A percentile compares a stretch with the other conserved stretches of the same genome.
Evolutionary conservation across 2,797 vertebrate species (phyloP).

Genomic region (Arctocebus calabarensis): DNA sequence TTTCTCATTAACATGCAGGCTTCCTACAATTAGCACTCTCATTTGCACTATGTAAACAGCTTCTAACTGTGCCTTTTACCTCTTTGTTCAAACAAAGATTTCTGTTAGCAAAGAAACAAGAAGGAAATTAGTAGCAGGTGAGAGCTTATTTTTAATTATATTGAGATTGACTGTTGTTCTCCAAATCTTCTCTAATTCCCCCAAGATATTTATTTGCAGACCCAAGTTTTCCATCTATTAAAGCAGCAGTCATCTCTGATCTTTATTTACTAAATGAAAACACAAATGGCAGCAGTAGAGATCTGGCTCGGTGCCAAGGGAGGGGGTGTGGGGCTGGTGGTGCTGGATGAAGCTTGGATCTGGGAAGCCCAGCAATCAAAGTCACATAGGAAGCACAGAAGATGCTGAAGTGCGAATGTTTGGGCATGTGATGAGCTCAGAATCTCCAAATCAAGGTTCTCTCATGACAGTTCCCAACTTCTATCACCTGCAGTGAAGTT

Average conservation of each 20-base stretch:
- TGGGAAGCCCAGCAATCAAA: neutral
- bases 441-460: neutral
- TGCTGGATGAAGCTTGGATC: neutral
- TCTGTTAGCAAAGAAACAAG: slow-evolving; percentile 83
- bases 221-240: slow-evolving; percentile 76
- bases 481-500: neutral
- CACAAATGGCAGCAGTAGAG: slow-evolving; percentile 76
- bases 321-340: neutral
- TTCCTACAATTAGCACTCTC: slow-evolving; percentile 88
- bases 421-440: neutral
- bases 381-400: neutral
- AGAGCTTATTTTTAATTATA: slow-evolving; percentile 86
- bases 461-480: neutral
- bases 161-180: slow-evolving; percentile 85
- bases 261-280: slow-evolving; percentile 83
- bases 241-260: slow-evolving; percentile 81
- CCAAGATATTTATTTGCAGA: slow-evolving; percentile 85
- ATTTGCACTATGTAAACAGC: slow-evolving; percentile 89
- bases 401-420: neutral
- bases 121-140: slow-evolving; percentile 85
- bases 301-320: slow-evolving; percentile 67
- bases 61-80: slow-evolving; percentile 86
- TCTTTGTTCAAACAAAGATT: slow-evolving; percentile 87
- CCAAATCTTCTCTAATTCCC: slow-evolving; percentile 84
- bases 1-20: slow-evolving; percentile 88